phyloP scores from a whole-genome alignment of 2,113 vertebrate genomes.

The Trichechus manatus region DNA sequence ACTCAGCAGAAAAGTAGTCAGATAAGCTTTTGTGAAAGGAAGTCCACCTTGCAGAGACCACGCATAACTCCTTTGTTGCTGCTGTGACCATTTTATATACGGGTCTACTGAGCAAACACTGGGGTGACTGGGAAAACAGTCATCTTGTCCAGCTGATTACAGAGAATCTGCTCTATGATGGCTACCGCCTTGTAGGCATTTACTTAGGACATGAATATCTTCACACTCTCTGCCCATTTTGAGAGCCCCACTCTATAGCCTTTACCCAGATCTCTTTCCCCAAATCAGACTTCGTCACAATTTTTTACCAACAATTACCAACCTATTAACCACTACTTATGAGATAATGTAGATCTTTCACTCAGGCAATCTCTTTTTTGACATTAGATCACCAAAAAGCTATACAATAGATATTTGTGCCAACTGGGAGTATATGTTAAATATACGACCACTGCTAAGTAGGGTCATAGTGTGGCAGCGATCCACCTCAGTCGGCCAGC shows the following conservation, averaged over 20 bases:
- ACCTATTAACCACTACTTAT: neutral
- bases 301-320: neutral
- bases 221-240: neutral
- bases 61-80: neutral
- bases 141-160: neutral
- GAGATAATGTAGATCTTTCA: neutral
- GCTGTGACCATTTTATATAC: neutral
- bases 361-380: neutral
- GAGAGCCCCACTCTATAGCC: neutral
- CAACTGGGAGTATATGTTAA: neutral
- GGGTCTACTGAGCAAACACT: neutral
- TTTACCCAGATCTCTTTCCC: neutral
- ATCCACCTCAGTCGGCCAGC: neutral
- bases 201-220: too few species aligned
- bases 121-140: too few species aligned
- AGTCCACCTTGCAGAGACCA: neutral
- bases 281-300: neutral
- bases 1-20: neutral
- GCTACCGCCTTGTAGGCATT: neutral
- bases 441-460: neutral
- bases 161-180: neutral
- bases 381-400: neutral
- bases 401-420: neutral
- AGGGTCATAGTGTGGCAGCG: neutral
- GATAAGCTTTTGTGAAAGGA: neutral